These are phyloP conservation scores for Spodoptera littoralis DNA, from an alignment of 2,888 invertebrate genomes.

Conservation along the genomic window DNA sequence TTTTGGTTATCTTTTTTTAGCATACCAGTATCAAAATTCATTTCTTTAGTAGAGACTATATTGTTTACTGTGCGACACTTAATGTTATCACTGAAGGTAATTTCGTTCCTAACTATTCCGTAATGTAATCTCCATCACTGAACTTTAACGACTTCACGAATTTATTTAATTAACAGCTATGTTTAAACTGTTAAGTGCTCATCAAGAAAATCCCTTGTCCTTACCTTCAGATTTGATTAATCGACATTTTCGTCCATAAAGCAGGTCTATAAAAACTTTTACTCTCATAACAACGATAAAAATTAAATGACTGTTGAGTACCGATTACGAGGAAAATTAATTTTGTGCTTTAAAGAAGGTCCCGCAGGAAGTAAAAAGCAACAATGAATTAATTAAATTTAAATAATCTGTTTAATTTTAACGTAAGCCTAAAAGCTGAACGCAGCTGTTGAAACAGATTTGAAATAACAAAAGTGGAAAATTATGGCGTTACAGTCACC, in stretches of 20 bases:
- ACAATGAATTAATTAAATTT: conserved; percentile 57
- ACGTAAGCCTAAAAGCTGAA: conserved; percentile 52
- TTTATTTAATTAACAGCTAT: too few relatives aligned
- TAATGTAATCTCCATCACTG: too few relatives aligned
- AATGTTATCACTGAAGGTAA: too few relatives aligned
- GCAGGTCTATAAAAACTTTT: conserved; percentile 1
- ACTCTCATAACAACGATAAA: conserved; percentile 21
- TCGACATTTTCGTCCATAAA: conserved; percentile 1
- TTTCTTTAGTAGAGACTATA: too few relatives aligned
- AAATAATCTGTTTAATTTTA: conserved; percentile 54
- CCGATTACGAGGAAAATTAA: conserved; percentile 34
- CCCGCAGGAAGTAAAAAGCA: conserved; percentile 34
- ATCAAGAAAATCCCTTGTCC: too few relatives aligned
- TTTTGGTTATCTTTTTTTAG: too few relatives aligned
- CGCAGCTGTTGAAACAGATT: conserved; percentile 51
- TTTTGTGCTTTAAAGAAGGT: conserved; percentile 34
- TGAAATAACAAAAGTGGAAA: conserved; percentile 23
- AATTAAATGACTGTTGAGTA: conserved; percentile 22
- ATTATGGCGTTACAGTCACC: conserved; percentile 9
- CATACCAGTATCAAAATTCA: too few relatives aligned
- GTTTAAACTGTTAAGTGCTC: too few relatives aligned
- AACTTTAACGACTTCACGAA: too few relatives aligned
- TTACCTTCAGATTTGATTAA: not conserved
- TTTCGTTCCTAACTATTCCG: too few relatives aligned
- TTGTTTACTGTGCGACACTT: too few relatives aligned